Evolutionary conservation across 2,888 invertebrate species (phyloP), one percentile per base, ranked within the genome.

Genomic region (Allygus modestus): DNA sequence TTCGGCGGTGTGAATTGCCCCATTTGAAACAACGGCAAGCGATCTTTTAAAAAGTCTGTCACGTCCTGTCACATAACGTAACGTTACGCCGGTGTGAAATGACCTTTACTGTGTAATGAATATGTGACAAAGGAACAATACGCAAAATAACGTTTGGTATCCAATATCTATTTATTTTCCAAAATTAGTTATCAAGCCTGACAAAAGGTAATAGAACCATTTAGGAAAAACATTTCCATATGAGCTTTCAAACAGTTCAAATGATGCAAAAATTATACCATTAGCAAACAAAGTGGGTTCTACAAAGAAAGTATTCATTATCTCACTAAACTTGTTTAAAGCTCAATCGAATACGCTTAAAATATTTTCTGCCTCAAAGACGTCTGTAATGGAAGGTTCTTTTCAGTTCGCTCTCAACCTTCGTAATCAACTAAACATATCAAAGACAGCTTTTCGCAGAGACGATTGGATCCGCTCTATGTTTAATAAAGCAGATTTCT

Each of bases 371-470:
- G 58, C 58, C 20, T 58, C 58, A 23, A 20, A 58, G 20, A 23
- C 58, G 58, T 58, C 12, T 23, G 58, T 58, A 58, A 58, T 58
- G 58, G 58, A 58, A 23, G 23, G 20, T 23, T 58, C 58, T 58
- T 58, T 23, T 58, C 23, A 58, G 58, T 23, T 20, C 23, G 46
- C 46, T 46, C 9, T 58, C 20, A 23, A 5, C 58, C 58, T 23
- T 58, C 20, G 58, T 58, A 58, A 58, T 58, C 58, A 58, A 58
- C 58, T 58, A 58, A 58, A 58, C 58, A 58, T 58, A 58, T 58
- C 58, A 58, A 58, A 58, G 58, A 23, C 58, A n/a, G 23, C 23
- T 58, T 58, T 58, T 2, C 17, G 20, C 58, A n/a, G 58, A 23
- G 58, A 7, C 58, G 20, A 58, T 23, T 7, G 9, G 20, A 1